Percentiles rank a stretch among this genome's conserved stretches.
Evolutionary conservation across 2,797 vertebrate genomes (phyloP).

Genomic region (Nannoperca australis): DNA sequence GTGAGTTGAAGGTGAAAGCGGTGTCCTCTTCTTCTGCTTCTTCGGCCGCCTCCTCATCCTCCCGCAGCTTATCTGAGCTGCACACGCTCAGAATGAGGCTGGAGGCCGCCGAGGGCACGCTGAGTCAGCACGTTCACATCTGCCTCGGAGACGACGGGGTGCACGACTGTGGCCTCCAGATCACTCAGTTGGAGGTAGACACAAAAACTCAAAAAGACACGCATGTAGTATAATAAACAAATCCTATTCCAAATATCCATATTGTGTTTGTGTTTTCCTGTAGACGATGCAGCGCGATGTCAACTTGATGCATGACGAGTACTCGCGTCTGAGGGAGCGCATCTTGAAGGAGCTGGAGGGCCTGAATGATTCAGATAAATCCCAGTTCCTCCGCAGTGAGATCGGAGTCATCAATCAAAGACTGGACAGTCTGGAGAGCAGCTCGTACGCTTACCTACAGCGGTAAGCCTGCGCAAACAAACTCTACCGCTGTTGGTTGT

Average conservation of each 20-base stretch:
- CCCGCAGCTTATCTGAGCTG: slow-evolving; percentile 87
- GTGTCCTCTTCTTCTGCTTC: not conserved
- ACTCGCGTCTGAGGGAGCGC: slow-evolving; percentile 87
- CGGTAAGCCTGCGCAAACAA: slow-evolving; percentile 80
- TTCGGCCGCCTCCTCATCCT: slow-evolving; percentile 1
- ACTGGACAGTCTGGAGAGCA: slow-evolving; percentile 89
- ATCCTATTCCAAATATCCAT: not conserved
- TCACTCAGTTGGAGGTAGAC: slow-evolving; percentile 91
- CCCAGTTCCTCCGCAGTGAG: slow-evolving; percentile 91
- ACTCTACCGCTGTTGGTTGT: no score
- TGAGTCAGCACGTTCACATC: slow-evolving; percentile 88
- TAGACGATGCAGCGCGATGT: slow-evolving; percentile 90
- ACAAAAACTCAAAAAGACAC: not conserved
- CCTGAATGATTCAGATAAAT: slow-evolving; percentile 91
- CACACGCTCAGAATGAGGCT: slow-evolving; percentile 90
- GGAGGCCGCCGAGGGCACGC: slow-evolving; percentile 85
- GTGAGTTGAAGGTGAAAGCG: no score
- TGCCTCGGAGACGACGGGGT: slow-evolving; percentile 87
- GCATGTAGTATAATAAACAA: not conserved
- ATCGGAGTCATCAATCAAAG: slow-evolving; percentile 88
- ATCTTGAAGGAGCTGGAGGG: slow-evolving; percentile 83
- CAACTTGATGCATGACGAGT: slow-evolving; percentile 86
- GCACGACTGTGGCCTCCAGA: slow-evolving; percentile 88
- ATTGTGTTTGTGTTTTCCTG: slow-evolving; percentile 14
- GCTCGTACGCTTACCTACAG: slow-evolving; percentile 89